These are phyloP conservation scores for Phyllotreta striolata DNA, from an alignment of 2,888 invertebrate genomes.

Conservation along the genomic window DNA sequence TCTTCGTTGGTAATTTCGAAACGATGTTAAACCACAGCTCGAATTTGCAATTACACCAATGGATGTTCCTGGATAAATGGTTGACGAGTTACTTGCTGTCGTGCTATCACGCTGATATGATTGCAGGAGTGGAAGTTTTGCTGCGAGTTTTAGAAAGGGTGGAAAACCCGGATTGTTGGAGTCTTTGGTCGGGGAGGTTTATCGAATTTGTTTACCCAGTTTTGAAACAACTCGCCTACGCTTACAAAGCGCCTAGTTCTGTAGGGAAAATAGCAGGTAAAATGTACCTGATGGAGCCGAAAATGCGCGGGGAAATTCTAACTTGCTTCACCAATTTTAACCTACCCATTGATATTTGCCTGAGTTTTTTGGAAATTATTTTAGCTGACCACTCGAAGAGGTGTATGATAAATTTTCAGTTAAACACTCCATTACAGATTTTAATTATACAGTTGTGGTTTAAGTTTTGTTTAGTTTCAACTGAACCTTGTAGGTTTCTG, in stretches of 20 bases:
- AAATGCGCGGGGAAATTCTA: constrained; percentile 47
- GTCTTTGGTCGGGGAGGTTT: constrained; percentile 52
- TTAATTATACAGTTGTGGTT: constrained; percentile 55
- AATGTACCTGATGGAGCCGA: constrained; percentile 46
- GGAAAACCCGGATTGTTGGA: constrained; percentile 47
- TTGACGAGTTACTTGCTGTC: constrained; percentile 51
- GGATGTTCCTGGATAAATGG: constrained; percentile 56
- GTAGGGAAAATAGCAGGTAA: constrained; percentile 55
- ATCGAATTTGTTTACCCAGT: constrained; percentile 50
- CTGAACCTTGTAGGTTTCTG: constrained; percentile 46
- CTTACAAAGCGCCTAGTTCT: constrained; percentile 42
- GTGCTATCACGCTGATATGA: constrained; percentile 54
- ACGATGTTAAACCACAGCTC: constrained; percentile 48
- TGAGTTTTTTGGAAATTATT: constrained; percentile 49
- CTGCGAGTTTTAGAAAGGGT: constrained; percentile 48
- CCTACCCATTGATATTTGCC: constrained; percentile 48
- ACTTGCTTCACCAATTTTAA: constrained; percentile 49
- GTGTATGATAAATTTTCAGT: constrained; percentile 44
- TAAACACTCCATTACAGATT: constrained; percentile 49
- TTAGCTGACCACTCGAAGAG: constrained; percentile 48
- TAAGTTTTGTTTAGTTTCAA: constrained; percentile 52
- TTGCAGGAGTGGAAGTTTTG: constrained; percentile 49
- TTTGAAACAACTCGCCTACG: constrained; percentile 49
- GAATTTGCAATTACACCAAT: constrained; percentile 53
- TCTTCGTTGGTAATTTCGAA: constrained; percentile 50